phyloP scores from a whole-genome alignment of 2,888 invertebrate species.

The Lutraria lutraria region DNA sequence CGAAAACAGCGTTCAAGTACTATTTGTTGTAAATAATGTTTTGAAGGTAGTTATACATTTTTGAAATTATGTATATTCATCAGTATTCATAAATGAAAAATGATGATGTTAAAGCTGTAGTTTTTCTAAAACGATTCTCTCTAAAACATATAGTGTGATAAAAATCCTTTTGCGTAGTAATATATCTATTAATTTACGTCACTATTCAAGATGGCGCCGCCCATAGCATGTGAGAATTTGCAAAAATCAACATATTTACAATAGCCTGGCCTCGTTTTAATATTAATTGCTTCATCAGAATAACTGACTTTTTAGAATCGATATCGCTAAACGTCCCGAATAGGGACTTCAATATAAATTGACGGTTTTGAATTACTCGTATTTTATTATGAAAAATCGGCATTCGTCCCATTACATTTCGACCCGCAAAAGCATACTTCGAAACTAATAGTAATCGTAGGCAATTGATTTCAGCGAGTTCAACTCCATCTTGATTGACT shows the following conservation, averaged over 20 bases:
- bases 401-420: constrained; percentile 4
- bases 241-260: background rate
- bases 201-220: constrained; percentile 74
- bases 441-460: too few species aligned
- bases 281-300: background rate
- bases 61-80: too few species aligned
- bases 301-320: background rate
- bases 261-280: background rate
- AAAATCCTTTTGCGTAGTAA: constrained; percentile 25
- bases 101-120: too few species aligned
- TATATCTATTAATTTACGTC: constrained; percentile 31
- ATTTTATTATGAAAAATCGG: background rate
- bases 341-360: background rate
- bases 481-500: too few species aligned
- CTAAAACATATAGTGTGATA: background rate
- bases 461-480: too few species aligned
- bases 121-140: background rate
- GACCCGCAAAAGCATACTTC: background rate
- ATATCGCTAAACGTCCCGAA: background rate
- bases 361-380: background rate
- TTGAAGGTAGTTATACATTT: too few species aligned
- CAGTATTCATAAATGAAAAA: too few species aligned
- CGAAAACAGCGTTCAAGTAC: background rate
- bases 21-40: background rate
- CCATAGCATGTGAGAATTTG: constrained; percentile 77